Base-by-base conservation (phyloP, 2,797 vertebrate species). In the Gorsachius magnificus region DNA sequence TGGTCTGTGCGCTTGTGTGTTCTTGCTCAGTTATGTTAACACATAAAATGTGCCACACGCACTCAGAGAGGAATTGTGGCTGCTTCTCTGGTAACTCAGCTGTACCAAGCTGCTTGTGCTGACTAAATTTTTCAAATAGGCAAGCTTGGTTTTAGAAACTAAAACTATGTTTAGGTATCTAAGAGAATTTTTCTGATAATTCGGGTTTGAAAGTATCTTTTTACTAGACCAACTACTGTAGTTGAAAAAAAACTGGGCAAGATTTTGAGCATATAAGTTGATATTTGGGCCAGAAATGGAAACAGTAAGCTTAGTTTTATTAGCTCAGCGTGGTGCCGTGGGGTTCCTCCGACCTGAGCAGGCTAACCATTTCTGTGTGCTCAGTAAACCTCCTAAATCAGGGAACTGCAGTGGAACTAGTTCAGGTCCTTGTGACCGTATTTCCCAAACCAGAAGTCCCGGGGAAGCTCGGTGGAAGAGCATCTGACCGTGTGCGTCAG, bases 1-100 rank as follows among this genome's bases (percentile, higher is more conserved):
- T n/a, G 5, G 48, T 17, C 31, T 31, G 16, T 15, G 15, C 21
- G 15, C 65, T 33, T 66, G n/a, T 85, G 48, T 58, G 93, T 35
- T 54, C 3, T 0, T 0, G 0, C 43, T 57, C 16, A 13, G 8
- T 66, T 79, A 9, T 1, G 2, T 43, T 64, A 58, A 82, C 71
- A 16, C 29, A 33, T 35, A n/a, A 46, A 69, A 28, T 3, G 14
- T 81, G 41, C 36, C 21, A 26, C 1, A 0, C 1, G 0, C 25
- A 13, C 48, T 38, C 21, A 38, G 21, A 5, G 6, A 70, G 36
- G 8, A 31, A 2, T 22, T 31, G 28, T 11, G 70, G 64, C 48
- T 89, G 38, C 63, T 83, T 68, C 58, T 69, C 5, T 1, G 4
- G 17, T 46, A 33, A 31, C 29, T 15, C 26, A 10, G 20, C 57